Conservation (phyloP, 2,888 invertebrate species). For the Altica lythri region DNA sequence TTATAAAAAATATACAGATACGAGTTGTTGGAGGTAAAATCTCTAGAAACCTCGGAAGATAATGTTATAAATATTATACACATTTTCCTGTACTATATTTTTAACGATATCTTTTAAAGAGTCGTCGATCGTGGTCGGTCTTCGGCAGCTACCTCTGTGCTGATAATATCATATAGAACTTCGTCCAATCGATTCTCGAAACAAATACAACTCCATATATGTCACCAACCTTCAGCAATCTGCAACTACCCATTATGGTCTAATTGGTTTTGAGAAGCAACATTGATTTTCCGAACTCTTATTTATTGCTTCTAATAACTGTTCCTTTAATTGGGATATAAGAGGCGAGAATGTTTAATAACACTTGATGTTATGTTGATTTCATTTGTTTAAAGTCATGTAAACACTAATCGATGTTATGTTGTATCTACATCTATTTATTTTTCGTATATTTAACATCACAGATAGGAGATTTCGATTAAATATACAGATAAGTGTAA, state of each 20-base stretch:
- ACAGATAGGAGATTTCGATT: too few relatives aligned
- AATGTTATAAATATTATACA: too few relatives aligned
- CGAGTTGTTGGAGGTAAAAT: too few relatives aligned
- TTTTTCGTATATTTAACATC: too few relatives aligned
- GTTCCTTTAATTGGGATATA: slow-evolving; percentile 47
- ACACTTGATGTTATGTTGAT: slow-evolving; percentile 26
- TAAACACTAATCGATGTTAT: slow-evolving; percentile 23
- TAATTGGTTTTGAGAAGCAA: slow-evolving; percentile 59
- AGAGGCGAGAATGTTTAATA: slow-evolving; percentile 40
- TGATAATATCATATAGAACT: slow-evolving; percentile 55
- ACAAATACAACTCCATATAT: slow-evolving; percentile 58
- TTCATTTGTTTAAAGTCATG: slow-evolving; percentile 18
- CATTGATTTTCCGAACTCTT: slow-evolving; percentile 57
- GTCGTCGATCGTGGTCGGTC: slow-evolving; percentile 40
- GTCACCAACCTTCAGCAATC: slow-evolving; percentile 57
- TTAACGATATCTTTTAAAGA: slow-evolving; percentile 21
- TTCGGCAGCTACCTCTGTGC: slow-evolving; percentile 40
- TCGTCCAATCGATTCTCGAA: slow-evolving; percentile 57
- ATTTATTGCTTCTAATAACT: slow-evolving; percentile 54
- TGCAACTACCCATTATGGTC: slow-evolving; percentile 58
- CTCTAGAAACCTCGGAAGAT: too few relatives aligned
- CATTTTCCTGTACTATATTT: too few relatives aligned
- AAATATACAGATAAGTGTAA: too few relatives aligned
- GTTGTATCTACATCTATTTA: too few relatives aligned
- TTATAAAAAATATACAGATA: too few relatives aligned